Evolutionary conservation across 2,888 invertebrate genomes (phyloP).

Genomic region (Argyra leucocephala): DNA sequence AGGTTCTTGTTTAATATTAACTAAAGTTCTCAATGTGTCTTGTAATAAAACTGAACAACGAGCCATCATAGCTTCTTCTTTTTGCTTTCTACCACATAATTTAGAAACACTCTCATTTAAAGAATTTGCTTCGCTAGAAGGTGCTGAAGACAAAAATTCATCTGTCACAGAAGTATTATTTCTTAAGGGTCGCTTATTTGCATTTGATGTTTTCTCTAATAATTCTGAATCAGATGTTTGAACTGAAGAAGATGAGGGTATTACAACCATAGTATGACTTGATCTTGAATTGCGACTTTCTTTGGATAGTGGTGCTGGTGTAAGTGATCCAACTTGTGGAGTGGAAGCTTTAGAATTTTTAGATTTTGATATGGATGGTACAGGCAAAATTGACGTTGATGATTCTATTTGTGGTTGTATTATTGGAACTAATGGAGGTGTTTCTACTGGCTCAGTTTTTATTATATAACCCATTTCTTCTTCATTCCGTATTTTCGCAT

Average conservation of each 20-base stretch:
- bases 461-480: constrained; percentile 1
- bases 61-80: constrained; percentile 24
- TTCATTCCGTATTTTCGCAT: constrained; percentile 10
- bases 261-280: constrained; percentile 9
- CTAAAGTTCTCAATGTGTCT: constrained; percentile 37
- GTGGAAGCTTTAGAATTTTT: neutral
- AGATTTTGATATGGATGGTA: neutral
- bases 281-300: neutral
- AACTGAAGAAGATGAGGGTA: neutral
- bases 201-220: no score
- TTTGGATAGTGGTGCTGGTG: neutral
- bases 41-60: constrained; percentile 37
- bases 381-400: neutral
- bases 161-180: neutral
- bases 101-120: no score
- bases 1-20: constrained; percentile 40
- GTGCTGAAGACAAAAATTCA: neutral
- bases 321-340: neutral
- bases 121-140: neutral
- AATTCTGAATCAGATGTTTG: neutral
- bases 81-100: neutral
- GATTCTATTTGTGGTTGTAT: neutral
- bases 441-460: neutral
- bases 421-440: no score
- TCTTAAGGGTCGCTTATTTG: neutral